phyloP scores from a whole-genome alignment of 2,113 vertebrate genomes.

The Carettochelys insculpta region DNA sequence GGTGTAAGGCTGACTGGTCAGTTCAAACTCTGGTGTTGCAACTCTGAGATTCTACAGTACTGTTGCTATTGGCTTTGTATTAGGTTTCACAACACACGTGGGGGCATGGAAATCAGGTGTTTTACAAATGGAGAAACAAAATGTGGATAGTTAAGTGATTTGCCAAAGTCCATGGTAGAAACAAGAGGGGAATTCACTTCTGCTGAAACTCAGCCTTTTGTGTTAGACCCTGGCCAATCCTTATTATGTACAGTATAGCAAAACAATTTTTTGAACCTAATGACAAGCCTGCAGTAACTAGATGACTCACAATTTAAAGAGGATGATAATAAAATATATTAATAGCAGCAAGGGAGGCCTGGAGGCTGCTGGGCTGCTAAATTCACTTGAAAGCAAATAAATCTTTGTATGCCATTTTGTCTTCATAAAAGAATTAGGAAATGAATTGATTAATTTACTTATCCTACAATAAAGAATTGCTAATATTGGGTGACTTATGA shows the following conservation, averaged over 20 bases:
- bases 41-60: too few relatives aligned
- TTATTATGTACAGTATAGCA: not conserved
- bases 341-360: not conserved
- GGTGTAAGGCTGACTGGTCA: too few relatives aligned
- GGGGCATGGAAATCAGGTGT: not conserved
- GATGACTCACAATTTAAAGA: not conserved
- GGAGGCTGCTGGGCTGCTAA: too few relatives aligned
- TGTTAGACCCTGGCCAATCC: fast-evolving
- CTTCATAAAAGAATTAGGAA: not conserved
- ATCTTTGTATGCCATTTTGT: not conserved
- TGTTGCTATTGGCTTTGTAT: not conserved
- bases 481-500: fast-evolving
- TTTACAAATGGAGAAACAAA: not conserved
- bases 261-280: not conserved
- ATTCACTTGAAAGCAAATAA: not conserved
- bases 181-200: not conserved
- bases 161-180: not conserved
- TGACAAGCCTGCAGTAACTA: not conserved
- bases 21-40: too few relatives aligned
- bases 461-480: not conserved
- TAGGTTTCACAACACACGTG: not conserved
- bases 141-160: not conserved
- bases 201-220: not conserved
- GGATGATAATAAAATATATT: not conserved
- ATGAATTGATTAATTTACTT: not conserved